Base-by-base conservation (phyloP, 2,797 vertebrate genomes). In the Epinephelus awoara region DNA sequence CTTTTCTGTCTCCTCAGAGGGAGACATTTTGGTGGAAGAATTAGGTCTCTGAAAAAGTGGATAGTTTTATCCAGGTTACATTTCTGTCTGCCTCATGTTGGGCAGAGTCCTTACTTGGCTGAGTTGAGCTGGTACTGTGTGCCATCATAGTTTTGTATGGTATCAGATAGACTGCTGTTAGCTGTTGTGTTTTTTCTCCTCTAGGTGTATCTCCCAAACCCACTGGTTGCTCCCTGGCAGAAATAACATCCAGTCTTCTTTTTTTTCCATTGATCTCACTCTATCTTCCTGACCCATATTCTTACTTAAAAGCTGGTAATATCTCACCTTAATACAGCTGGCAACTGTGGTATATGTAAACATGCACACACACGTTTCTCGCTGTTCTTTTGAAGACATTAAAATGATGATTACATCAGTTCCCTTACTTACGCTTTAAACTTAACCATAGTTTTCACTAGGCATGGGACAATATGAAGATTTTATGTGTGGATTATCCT, bases 261-360 rank as follows among this genome's bases (percentile, higher is more conserved):
- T 70, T 56, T 23, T 59, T 46, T 19, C 72, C 42, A 13, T 25
- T 54, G 18, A 72, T 79, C 46, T 57, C 11, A 34, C 8, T 56
- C 3, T 72, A 0, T 64, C 64, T 14, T 11, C 14, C 42, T 44
- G 23, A 75, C 46, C 49, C 4, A 10, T 47, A 27, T 80, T 83
- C 67, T 49, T 56, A 51, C 25, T 29, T n/a, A 23, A 49, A 52
- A 54, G 11, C 27, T 44, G 34, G 25, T 52, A 76, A 52, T 64
- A 62, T 49, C 61, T 74, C 47, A 55, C 52, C 50, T 49, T 17
- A 76, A 71, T 54, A 71, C 59, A 83, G 68, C 73, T 80, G 87
- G 29, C 57, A 64, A 57, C 29, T 15, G 40, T 51, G 46, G 44
- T 65, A 34, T 1, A 57, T 2, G 15, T 51, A 7, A 47, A 47